A percentile compares a stretch with the other conserved stretches of the same genome.
Conservation (phyloP, 37 sponge, comb jelly and placozoan species). For the Agelas oroides region DNA sequence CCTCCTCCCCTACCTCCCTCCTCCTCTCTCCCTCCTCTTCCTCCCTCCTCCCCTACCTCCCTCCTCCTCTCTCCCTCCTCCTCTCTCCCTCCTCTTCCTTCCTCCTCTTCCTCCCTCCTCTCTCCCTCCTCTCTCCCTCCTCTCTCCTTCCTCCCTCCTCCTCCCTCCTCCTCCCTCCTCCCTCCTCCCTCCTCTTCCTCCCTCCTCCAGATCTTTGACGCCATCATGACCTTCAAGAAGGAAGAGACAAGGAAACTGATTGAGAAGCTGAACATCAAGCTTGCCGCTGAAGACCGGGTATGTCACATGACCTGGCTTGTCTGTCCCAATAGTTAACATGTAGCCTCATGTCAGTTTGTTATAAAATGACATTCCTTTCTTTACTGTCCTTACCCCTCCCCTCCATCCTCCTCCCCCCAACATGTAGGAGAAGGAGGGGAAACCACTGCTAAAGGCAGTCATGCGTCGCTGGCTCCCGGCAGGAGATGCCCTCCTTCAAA, state of each 20-base stretch:
- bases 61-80: background rate
- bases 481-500: constrained; percentile 93
- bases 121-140: no score
- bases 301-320: background rate
- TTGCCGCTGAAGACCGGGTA: constrained; percentile 80
- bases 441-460: constrained; percentile 57
- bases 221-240: constrained; percentile 95
- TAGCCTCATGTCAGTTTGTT: no score
- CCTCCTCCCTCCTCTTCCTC: no score
- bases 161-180: no score
- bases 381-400: background rate
- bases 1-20: background rate
- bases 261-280: constrained; percentile 87
- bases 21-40: background rate
- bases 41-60: background rate
- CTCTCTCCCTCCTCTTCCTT: no score
- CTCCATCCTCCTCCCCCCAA: no score
- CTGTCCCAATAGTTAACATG: no score
- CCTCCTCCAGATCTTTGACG: constrained; percentile 85
- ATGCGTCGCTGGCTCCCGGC: constrained; percentile 92
- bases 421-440: constrained; percentile 66
- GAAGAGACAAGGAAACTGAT: constrained; percentile 86
- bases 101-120: no score
- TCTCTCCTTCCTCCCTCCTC: no score
- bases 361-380: no score